Evolutionary conservation across 2,113 vertebrate genomes (phyloP).

Genomic region (Nematolebias whitei): DNA sequence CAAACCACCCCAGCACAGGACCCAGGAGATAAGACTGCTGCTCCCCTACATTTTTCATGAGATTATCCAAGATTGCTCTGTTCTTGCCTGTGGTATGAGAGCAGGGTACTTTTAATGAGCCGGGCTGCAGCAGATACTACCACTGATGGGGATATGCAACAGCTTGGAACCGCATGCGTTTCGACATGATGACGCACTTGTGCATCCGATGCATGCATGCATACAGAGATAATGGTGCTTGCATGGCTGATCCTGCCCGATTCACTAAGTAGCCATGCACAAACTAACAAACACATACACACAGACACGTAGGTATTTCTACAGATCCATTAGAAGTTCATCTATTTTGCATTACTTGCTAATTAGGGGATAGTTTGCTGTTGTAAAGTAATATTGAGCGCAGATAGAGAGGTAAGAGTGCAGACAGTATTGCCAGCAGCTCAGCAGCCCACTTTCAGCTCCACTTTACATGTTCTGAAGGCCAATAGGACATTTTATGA

Average conservation of each 20-base stretch:
- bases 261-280: constrained; percentile 23
- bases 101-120: constrained; percentile 67
- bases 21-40: constrained; percentile 70
- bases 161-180: constrained; percentile 36
- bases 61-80: constrained; percentile 72
- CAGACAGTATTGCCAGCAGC: constrained; percentile 22
- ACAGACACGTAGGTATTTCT: constrained; percentile 33
- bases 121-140: constrained; percentile 40
- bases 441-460: constrained; percentile 30
- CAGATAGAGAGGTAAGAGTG: constrained; percentile 32
- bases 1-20: constrained; percentile 62
- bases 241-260: constrained; percentile 12
- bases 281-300: constrained; percentile 39
- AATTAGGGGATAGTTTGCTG: constrained; percentile 63
- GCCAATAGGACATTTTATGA: constrained; percentile 35
- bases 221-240: constrained; percentile 18
- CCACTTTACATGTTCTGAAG: constrained; percentile 30
- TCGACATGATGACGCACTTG: constrained; percentile 37
- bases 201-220: constrained; percentile 8
- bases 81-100: constrained; percentile 60
- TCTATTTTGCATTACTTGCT: constrained; percentile 67
- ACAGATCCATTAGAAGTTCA: constrained; percentile 66
- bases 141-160: constrained; percentile 30
- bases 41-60: constrained; percentile 80
- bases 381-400: constrained; percentile 51